These are phyloP conservation scores for Hyaena hyaena DNA, from an alignment of 2,113 vertebrate species.

Conservation along the genomic window DNA sequence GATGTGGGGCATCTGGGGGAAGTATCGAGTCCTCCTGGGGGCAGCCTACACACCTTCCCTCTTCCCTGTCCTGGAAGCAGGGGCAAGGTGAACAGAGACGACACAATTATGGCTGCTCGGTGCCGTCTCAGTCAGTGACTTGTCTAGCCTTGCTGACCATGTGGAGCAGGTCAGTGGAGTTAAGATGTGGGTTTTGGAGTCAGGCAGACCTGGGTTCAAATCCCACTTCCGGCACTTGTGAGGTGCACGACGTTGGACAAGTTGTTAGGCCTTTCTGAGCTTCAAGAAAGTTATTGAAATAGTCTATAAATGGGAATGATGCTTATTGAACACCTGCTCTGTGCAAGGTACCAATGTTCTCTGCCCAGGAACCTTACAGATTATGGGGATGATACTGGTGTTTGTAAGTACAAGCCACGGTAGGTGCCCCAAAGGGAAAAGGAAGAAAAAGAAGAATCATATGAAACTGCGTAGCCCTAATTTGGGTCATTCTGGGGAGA, in stretches of 20 bases:
- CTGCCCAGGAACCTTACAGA: not conserved
- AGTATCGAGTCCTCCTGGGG: not conserved
- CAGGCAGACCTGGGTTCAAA: not conserved
- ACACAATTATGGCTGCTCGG: too few species aligned
- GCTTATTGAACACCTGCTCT: not conserved
- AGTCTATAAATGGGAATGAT: not conserved
- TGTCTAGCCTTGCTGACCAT: not conserved
- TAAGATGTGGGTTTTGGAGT: not conserved
- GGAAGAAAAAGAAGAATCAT: not conserved
- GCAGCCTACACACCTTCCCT: not conserved
- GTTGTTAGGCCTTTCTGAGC: not conserved
- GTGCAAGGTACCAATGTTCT: not conserved
- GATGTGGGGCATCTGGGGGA: not conserved
- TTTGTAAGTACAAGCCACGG: not conserved
- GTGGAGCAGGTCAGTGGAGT: not conserved
- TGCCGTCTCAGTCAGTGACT: not conserved
- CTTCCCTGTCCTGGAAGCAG: not conserved
- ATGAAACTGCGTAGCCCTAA: not conserved
- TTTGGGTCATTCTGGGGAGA: not conserved
- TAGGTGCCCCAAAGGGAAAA: not conserved
- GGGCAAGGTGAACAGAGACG: not conserved
- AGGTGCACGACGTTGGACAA: not conserved
- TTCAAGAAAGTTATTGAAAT: not conserved
- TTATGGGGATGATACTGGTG: not conserved
- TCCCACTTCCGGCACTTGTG: not conserved